phyloP scores from a whole-genome alignment of 2,888 invertebrate genomes.

The Volucella inflata region DNA sequence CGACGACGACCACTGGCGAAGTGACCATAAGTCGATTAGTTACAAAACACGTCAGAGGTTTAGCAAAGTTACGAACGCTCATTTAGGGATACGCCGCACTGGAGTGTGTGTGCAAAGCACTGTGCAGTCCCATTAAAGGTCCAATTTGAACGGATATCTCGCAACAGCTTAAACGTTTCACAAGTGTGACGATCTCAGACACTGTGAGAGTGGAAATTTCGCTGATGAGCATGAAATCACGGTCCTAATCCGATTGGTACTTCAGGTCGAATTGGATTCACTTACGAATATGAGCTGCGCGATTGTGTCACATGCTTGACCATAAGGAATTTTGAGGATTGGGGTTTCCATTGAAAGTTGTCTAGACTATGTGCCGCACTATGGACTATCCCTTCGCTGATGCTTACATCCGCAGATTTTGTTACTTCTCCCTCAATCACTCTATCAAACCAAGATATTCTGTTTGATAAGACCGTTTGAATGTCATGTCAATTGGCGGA shows the following conservation, averaged over 20 bases:
- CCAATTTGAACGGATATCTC: slow-evolving; percentile 71
- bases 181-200: slow-evolving; percentile 60
- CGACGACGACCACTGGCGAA: slow-evolving; percentile 55
- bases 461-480: not conserved
- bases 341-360: slow-evolving; percentile 39
- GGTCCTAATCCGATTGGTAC: slow-evolving; percentile 69
- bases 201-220: slow-evolving; percentile 50
- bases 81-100: slow-evolving; percentile 15
- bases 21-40: slow-evolving; percentile 74
- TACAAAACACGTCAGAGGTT: slow-evolving; percentile 74
- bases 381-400: slow-evolving; percentile 8
- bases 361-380: slow-evolving; percentile 51
- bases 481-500: slow-evolving; percentile 5
- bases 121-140: slow-evolving; percentile 48
- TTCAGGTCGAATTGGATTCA: slow-evolving; percentile 68
- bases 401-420: slow-evolving; percentile 21
- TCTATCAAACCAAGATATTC: slow-evolving; percentile 32
- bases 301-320: slow-evolving; percentile 48
- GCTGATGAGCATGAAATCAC: slow-evolving; percentile 66
- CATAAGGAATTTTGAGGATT: slow-evolving; percentile 23
- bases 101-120: slow-evolving; percentile 10
- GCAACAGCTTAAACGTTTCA: slow-evolving; percentile 71
- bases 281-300: slow-evolving; percentile 51
- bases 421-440: slow-evolving; percentile 47
- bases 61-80: slow-evolving; percentile 61